These are phyloP conservation scores for Notodonta dromedarius DNA, from an alignment of 2,888 invertebrate species.

Conservation along the genomic window DNA sequence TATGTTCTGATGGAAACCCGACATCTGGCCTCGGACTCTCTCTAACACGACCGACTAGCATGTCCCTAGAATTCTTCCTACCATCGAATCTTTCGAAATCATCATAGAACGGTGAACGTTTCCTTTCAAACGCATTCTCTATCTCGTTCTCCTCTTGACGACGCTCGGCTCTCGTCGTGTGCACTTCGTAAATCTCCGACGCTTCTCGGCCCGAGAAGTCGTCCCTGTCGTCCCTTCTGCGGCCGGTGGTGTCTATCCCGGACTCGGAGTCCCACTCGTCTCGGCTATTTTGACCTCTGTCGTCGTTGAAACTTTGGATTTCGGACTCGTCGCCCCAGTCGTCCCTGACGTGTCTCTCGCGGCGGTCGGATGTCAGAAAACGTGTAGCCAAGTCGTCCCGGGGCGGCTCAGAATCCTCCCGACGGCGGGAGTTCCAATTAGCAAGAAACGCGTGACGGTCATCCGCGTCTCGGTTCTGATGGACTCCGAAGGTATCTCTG, in stretches of 20 bases:
- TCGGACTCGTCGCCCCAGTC: constrained; percentile 79
- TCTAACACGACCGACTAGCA: constrained; percentile 75
- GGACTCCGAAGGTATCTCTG: constrained; percentile 89
- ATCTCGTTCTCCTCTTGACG: constrained; percentile 70
- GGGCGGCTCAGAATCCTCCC: constrained; percentile 70
- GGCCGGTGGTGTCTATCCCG: constrained; percentile 61
- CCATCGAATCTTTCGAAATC: constrained; percentile 79
- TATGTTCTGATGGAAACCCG: constrained; percentile 61
- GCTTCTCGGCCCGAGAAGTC: constrained; percentile 74
- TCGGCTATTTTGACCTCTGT: constrained; percentile 60
- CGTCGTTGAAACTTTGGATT: constrained; percentile 63
- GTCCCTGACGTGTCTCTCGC: constrained; percentile 61
- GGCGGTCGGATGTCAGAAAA: constrained; percentile 71
- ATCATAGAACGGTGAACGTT: constrained; percentile 71
- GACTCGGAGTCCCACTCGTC: constrained; percentile 82
- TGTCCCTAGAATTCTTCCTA: constrained; percentile 78
- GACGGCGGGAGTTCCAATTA: constrained; percentile 77
- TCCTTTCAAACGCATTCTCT: constrained; percentile 66
- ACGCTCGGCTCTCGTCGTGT: constrained; percentile 65
- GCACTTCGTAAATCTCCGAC: constrained; percentile 78
- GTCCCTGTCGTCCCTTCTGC: constrained; percentile 58
- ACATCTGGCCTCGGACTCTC: constrained; percentile 77
- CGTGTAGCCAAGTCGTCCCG: constrained; percentile 73
- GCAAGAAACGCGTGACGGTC: constrained; percentile 81
- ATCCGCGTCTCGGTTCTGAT: constrained; percentile 85